These are phyloP conservation scores for Junco hyemalis DNA, from an alignment of 2,113 vertebrate genomes.

Conservation along the genomic window DNA sequence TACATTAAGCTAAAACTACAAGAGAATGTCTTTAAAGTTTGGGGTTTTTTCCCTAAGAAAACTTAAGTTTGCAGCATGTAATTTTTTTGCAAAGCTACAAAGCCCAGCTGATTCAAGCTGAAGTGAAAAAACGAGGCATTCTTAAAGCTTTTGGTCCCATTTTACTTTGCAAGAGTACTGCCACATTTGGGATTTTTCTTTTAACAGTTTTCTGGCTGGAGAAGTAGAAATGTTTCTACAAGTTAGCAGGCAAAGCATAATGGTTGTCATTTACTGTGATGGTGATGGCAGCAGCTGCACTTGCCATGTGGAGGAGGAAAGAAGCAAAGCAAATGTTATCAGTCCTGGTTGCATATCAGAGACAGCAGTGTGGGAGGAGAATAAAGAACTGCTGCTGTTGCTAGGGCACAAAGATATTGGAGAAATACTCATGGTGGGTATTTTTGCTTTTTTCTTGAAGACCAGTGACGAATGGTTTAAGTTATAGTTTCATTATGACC, in stretches of 20 bases:
- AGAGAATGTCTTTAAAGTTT: background rate
- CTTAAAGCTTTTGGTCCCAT: background rate
- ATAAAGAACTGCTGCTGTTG: conserved; percentile 55
- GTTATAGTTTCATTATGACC: background rate
- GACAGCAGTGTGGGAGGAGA: conserved; percentile 49
- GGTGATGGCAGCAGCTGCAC: conserved; percentile 51
- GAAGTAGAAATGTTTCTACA: conserved; percentile 36
- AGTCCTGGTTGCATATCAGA: conserved; percentile 29
- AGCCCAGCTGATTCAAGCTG: background rate
- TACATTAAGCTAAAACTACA: background rate
- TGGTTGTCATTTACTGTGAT: conserved; percentile 26
- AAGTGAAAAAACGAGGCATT: background rate
- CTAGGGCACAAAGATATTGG: conserved; percentile 47
- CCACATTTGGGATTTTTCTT: conserved; percentile 16
- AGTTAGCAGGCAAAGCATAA: conserved; percentile 51
- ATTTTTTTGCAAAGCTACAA: conserved; percentile 16
- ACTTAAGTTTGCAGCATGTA: background rate
- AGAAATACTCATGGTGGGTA: conserved; percentile 8
- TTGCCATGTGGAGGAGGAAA: conserved; percentile 55
- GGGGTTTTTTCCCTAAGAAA: background rate
- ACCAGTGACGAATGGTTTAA: background rate
- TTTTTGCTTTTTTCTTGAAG: background rate
- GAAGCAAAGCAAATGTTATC: conserved; percentile 57
- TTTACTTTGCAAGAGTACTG: background rate
- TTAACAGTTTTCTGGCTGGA: conserved; percentile 30